Percentiles rank a stretch among this genome's conserved stretches.
phyloP scores from a whole-genome alignment of 35 echinoderm and acorn worm genomes.

The Apostichopus parvimensis region DNA sequence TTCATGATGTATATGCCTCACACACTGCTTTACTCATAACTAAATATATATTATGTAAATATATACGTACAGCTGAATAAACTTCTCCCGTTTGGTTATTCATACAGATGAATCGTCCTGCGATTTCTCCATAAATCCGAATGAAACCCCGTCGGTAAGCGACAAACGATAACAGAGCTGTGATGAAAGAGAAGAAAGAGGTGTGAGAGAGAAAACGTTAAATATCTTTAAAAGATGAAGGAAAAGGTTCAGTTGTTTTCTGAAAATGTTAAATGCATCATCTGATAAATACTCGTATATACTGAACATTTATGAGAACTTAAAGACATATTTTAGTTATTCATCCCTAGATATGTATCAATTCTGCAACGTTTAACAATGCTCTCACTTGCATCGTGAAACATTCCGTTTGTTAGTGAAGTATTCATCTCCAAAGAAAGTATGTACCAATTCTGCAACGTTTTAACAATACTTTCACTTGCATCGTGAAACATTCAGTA shows the following conservation, averaged over 20 bases:
- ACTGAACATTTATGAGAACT: too few relatives aligned
- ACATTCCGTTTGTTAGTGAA: too few relatives aligned
- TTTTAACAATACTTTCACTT: background rate
- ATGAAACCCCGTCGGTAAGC: background rate
- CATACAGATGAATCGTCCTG: slow-evolving; percentile 22
- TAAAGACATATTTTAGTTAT: too few relatives aligned
- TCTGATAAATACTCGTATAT: background rate
- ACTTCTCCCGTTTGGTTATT: background rate
- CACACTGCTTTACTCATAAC: too few relatives aligned
- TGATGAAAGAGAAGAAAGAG: background rate
- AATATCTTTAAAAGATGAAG: background rate
- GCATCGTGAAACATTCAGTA: background rate
- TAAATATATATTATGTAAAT: too few relatives aligned
- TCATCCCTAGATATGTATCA: too few relatives aligned
- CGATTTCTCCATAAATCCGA: background rate
- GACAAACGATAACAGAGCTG: background rate
- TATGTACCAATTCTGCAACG: background rate
- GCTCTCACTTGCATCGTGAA: too few relatives aligned
- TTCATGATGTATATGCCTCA: too few relatives aligned
- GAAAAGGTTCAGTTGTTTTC: background rate
- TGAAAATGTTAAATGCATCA: background rate
- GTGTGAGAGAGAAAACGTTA: background rate
- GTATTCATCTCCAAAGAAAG: too few relatives aligned
- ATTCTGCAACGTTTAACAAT: too few relatives aligned
- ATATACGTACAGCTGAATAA: slow-evolving; percentile 23